Evolutionary conservation across 2,797 vertebrate species (phyloP), one percentile per base, ranked within the genome.

Genomic region (Anas bahamensis): DNA sequence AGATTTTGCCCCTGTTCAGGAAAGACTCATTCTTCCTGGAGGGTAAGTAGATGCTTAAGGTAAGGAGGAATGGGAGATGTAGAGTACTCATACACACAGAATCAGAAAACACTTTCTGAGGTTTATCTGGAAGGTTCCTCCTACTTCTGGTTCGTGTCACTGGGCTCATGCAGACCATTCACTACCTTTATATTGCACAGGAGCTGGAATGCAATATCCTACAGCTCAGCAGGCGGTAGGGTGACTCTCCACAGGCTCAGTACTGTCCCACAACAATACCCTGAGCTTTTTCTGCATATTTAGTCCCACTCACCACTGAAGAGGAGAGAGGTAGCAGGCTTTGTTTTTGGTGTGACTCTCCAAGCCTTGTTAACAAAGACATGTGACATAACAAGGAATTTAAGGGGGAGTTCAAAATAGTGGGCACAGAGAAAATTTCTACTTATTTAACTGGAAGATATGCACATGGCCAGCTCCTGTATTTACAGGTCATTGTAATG

Each of bases 1-100:
- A 69, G 29, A 42, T 77, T 88, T 72, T 86, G 63, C 33, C 55
- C 74, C 19, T 82, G n/a, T 59, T 89, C 42, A 82, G 86, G 87
- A 93, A 78, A 65, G 79, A 37, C 33, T 68, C 44, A 60, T 29
- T 90, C 68, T 57, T 80, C 61, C 41, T 78, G 35, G 10, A 68
- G 28, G 11, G 52, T 35, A 56, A 80, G 59, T 2, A 65, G 24
- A 65, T 61, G 7, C 14, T 65, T 69, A 50, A 50, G 48, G 48
- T 24, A n/a, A 52, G 41, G 48, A 74, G 26, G 26, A 93, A 44
- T 2, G 56, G 14, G n/a, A 65, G 55, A 53, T 28, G 3, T 5
- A 13, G 35, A 71, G 35, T 8, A 72, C 39, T 28, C 44, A 80
- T 7, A 73, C 28, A 56, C 11, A 13, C 60, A 86, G n/a, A 39